phyloP scores from a whole-genome alignment of 2,888 invertebrate species.

The Diarsia dahlii region DNA sequence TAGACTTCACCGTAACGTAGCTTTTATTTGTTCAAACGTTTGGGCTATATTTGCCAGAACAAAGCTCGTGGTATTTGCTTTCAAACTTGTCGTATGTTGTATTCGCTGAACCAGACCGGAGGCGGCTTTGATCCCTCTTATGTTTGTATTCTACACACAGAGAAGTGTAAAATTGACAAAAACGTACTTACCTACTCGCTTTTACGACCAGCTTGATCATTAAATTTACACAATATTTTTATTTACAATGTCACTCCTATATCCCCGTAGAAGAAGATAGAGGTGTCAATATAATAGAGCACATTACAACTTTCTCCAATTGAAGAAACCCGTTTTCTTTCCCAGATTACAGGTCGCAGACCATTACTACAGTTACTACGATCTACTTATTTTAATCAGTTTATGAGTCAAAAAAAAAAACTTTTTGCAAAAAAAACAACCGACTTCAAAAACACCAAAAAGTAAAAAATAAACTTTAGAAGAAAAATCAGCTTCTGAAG shows the following conservation, averaged over 20 bases:
- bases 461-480: too few species aligned
- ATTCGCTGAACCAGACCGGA: conserved; percentile 24
- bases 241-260: neutral
- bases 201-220: neutral
- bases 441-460: too few species aligned
- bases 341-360: neutral
- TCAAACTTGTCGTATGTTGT: conserved; percentile 38
- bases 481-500: too few species aligned
- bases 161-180: conserved; percentile 8
- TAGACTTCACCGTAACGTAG: conserved; percentile 9
- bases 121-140: conserved; percentile 19
- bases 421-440: too few species aligned
- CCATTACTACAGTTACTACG: neutral
- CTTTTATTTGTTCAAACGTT: conserved; percentile 25
- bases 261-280: neutral
- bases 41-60: conserved; percentile 27
- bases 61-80: conserved; percentile 42
- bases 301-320: neutral
- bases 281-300: neutral
- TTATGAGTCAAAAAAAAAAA: too few species aligned
- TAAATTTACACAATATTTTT: neutral
- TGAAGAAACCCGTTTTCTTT: neutral
- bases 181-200: neutral
- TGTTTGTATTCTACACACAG: conserved; percentile 27
- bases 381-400: conserved; percentile 1